phyloP scores from a whole-genome alignment of 2,797 vertebrate genomes.

The Chelon labrosus region DNA sequence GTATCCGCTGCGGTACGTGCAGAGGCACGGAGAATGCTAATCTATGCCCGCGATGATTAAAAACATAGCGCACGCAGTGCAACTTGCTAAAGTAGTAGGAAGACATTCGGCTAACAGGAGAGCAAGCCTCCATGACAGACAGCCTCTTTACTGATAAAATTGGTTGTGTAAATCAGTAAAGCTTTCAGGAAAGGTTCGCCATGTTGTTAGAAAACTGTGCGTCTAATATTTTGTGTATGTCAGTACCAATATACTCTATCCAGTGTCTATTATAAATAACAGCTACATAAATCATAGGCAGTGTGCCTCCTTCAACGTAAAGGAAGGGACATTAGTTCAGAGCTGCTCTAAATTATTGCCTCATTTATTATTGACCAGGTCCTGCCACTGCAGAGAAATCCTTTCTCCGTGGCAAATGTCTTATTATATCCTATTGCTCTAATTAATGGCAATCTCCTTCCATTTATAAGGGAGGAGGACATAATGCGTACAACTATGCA shows the following conservation, averaged over 20 bases:
- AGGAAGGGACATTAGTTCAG: conserved; percentile 48
- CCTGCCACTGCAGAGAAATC: conserved; percentile 59
- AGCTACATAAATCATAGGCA: conserved; percentile 24
- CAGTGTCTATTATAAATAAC: conserved; percentile 6
- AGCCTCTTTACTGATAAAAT: conserved; percentile 13
- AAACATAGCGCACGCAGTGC: not conserved
- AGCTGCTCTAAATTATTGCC: conserved; percentile 69
- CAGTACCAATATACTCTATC: conserved; percentile 2
- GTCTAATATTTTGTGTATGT: conserved; percentile 22
- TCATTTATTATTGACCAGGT: conserved; percentile 77
- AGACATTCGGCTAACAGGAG: not conserved
- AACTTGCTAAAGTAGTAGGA: not conserved
- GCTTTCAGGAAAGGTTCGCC: not conserved
- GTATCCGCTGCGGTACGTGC: not conserved
- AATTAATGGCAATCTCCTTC: conserved; percentile 62
- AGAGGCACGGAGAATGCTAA: conserved; percentile 1
- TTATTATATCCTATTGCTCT: conserved; percentile 59
- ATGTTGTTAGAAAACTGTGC: conserved; percentile 4
- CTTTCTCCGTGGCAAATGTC: conserved; percentile 57
- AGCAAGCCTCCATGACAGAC: conserved; percentile 2
- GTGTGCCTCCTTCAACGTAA: conserved; percentile 5
- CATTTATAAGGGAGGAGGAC: conserved; percentile 60
- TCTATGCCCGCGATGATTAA: conserved; percentile 5
- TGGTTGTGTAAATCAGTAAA: conserved; percentile 25
- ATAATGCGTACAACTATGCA: conserved; percentile 50